Evolutionary conservation across 2,888 invertebrate species (phyloP), one percentile per base, ranked within the genome.

Genomic region (Eristalis intricaria): DNA sequence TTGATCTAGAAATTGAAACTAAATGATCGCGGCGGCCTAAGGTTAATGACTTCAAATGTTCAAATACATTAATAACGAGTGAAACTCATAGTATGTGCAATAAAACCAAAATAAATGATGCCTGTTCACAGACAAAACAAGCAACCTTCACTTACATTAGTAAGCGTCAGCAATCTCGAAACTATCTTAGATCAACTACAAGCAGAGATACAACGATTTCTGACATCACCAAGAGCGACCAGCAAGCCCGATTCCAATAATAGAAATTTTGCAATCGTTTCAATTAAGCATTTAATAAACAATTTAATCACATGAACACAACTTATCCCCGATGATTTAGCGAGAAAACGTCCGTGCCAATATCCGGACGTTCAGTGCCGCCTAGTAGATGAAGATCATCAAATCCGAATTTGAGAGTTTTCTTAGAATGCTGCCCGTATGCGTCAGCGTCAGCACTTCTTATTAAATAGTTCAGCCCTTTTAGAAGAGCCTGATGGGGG

Each of bases 211-310:
- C 38, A 75, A n/a, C n/a, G n/a, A 29, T 22, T 32, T 23, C 75
- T 84, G 74, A 79, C 84, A 79, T 84, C 84, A 84, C 38, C 81
- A 60, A 60, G 69, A 64, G 35, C 2, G 32, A 32, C 32, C 32
- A 80, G 8, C 61, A 56, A 63, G 56, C 58, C 50, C 68, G 26
- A 75, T 64, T 69, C 35, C 29, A 74, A 69, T 60, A 64, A 60
- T 78, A 29, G 58, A 60, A 40, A n/a, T 32, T 63, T 75, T 40
- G 65, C 35, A 75, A 74, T 64, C 81, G 40, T 69, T 75, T 75
- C 74, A 84, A 84, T 84, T 84, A 65, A 79, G 40, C 71, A 61
- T 22, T 79, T 65, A 74, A 70, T 70, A 29, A 79, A 50, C 70
- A 71, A 75, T 78, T 73, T 61, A 77, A 56, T 50, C 35, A 50